Evolutionary conservation across 2,113 vertebrate genomes (phyloP), one percentile per base, ranked within the genome.

Genomic region (Rhipidura dahli): DNA sequence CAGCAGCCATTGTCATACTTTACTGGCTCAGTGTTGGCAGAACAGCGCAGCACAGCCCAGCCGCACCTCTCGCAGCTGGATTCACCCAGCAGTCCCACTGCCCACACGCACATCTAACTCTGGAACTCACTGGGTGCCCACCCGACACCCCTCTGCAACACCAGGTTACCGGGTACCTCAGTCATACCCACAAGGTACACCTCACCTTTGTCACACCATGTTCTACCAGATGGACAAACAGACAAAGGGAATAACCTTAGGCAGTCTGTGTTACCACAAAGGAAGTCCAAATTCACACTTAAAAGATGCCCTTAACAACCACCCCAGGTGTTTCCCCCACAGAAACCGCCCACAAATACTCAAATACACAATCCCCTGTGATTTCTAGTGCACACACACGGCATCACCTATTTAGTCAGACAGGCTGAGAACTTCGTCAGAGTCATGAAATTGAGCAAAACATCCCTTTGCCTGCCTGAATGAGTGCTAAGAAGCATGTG

Each of bases 361-460:
- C 11, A 10, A 12, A 37, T 42, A 45, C 10, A 27, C 26, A 33
- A 68, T 68, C 0, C 5, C 33, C 3, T 3, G 3, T 4, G 15
- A 44, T 47, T 79, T 33, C 7, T 23, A 40, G 21, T 31, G 23
- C 8, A 0, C 3, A 5, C 7, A 47, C 3, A 21, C 0, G 0
- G 30, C 18, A 30, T 35, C 4, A 42, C 3, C 23, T 35, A 2
- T 50, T 49, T 4, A 27, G 23, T n/a, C 39, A 54, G 22, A 33
- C 31, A 40, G 53, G 28, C 30, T 16, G 7, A 1, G 47, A 68
- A 39, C 35, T 51, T 50, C 0, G 2, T 31, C 33, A 45, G 2
- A 19, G 22, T 57, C 9, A 5, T 30, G 15, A 60, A 64, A 16
- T 6, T 20, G 17, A 47, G 2, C 15, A 47, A 37, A 73, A 44